Evolutionary conservation across 2,797 vertebrate genomes (phyloP).

Genomic region (Artibeus jamaicensis): DNA sequence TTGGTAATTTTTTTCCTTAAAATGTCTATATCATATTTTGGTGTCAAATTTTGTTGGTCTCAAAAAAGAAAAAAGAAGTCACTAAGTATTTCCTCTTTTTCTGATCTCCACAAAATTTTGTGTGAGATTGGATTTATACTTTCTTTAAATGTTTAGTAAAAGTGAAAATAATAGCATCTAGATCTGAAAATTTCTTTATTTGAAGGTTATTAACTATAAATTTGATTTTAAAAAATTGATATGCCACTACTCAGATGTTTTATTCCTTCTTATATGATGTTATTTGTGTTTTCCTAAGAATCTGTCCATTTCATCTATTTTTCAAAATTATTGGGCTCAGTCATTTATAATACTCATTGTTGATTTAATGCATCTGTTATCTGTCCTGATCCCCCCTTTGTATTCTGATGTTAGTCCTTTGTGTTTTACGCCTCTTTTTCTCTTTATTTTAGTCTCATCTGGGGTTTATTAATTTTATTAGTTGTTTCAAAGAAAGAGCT

Average conservation of each 20-base stretch:
- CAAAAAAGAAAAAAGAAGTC: not conserved
- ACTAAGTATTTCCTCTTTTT: not conserved
- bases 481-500: not conserved
- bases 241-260: not conserved
- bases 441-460: not conserved
- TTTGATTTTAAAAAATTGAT: not conserved
- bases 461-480: not conserved
- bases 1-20: not conserved
- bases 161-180: not conserved
- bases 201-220: not conserved
- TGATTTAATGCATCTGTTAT: not conserved
- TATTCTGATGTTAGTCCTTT: not conserved
- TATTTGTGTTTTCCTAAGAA: not conserved
- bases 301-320: not conserved
- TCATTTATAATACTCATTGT: not conserved
- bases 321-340: not conserved
- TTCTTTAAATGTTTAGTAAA: not conserved
- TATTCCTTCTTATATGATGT: not conserved
- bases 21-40: not conserved
- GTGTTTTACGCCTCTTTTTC: not conserved
- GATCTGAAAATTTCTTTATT: not conserved
- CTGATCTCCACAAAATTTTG: not conserved
- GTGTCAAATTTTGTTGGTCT: not conserved
- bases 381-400: not conserved
- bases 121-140: not conserved